Base-by-base conservation (phyloP, 2,797 vertebrate species). In the Cossypha dichroa region DNA sequence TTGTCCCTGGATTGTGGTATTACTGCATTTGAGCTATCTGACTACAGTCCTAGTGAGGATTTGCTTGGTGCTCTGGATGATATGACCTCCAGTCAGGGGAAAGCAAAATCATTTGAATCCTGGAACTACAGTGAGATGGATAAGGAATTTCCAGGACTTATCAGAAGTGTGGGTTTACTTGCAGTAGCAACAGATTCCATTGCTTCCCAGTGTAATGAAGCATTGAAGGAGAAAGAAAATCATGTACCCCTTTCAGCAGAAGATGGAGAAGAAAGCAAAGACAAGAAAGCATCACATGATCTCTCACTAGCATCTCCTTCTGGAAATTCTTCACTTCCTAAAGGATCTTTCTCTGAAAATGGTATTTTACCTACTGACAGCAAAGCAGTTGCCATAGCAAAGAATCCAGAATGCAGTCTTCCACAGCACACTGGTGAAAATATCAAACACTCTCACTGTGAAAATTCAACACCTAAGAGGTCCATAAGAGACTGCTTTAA, bases 1-100 rank as follows among this genome's bases (percentile, higher is more conserved):
- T 99, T 99, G 96, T 99, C 99, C 26, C 90, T 99, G 82, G 99
- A 99, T 97, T 99, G 99, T 64, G 99, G 99, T 17, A 99, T 99
- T 97, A 99, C 99, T 28, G 99, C 99, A 59, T 99, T 99, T 62
- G 99, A 99, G 94, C 97, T 99, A 52, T 99, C 99, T 19, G 99
- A 99, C 98, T 99, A 99, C 89, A 99, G 99, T 96, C 99, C 99
- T 29, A 97, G 99, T 38, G 99, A 99, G 64, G 99, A 99, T 91
- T 94, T 98, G 90, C 97, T 97, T 59, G 97, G 95, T 90, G 96
- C 97, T 91, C 94, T 98, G 79, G 97, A 97, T 82, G 98, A 97
- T 75, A 96, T 98, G 98, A 98, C 97, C 66, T 97, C 98, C 13
- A 96, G 78, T 90, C 96, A 95, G 68, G 94, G 91, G 77, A 97